Evolutionary conservation across 2,113 vertebrate species (phyloP).

Genomic region (Procapra przewalskii): DNA sequence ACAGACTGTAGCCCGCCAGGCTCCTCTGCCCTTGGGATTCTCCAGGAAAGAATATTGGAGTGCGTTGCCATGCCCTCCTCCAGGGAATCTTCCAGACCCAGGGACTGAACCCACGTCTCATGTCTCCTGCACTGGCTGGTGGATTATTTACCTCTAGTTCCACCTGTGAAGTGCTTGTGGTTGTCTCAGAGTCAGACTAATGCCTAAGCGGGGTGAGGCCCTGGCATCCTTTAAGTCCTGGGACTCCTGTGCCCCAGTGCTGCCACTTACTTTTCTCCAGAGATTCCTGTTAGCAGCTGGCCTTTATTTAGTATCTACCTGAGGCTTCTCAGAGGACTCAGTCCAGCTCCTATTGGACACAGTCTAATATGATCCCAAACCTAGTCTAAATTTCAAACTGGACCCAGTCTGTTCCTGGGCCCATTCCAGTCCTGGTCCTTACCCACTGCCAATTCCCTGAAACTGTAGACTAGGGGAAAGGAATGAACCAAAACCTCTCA

Average conservation of each 20-base stretch:
- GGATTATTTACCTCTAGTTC: not conserved
- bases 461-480: not conserved
- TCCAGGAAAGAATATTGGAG: not conserved
- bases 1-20: not conserved
- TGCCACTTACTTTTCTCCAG: not conserved
- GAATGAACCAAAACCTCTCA: too few species aligned
- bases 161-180: not conserved
- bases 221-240: not conserved
- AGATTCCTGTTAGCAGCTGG: not conserved
- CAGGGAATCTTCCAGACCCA: not conserved
- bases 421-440: not conserved
- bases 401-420: not conserved
- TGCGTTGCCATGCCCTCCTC: not conserved
- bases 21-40: not conserved
- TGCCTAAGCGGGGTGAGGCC: fast-evolving
- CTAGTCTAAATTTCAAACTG: not conserved
- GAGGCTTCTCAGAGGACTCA: not conserved
- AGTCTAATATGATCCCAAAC: not conserved
- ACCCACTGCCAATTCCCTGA: not conserved
- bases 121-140: not conserved
- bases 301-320: not conserved
- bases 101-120: not conserved
- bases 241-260: not conserved
- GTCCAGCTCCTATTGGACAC: not conserved
- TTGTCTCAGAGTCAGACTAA: not conserved